These are phyloP conservation scores for Cremastobaeus sp. DNA, from an alignment of 2,888 invertebrate species.

Conservation along the genomic window DNA sequence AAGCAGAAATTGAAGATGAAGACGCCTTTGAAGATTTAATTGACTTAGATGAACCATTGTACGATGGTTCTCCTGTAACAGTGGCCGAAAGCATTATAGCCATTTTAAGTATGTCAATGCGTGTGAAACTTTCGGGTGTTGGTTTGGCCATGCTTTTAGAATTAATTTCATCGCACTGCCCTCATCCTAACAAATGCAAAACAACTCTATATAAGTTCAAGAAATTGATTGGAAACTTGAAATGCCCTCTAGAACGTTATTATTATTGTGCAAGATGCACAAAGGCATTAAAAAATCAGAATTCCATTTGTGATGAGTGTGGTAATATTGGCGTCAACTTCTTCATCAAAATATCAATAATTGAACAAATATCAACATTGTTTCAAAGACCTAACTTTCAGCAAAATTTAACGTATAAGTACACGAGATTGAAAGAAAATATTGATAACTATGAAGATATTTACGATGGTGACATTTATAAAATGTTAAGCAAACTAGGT, in stretches of 20 bases:
- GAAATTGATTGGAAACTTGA: slow-evolving; percentile 5
- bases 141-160: not conserved
- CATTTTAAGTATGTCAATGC: not conserved
- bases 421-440: slow-evolving; percentile 1
- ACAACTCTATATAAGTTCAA: slow-evolving; percentile 15
- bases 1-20: too few species aligned
- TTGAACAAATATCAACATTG: not conserved
- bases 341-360: slow-evolving; percentile 3
- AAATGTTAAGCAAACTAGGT: not conserved
- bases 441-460: slow-evolving; percentile 5
- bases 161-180: slow-evolving; percentile 3
- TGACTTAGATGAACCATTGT: not conserved
- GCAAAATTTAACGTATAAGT: not conserved
- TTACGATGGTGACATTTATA: slow-evolving; percentile 4
- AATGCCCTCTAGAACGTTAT: slow-evolving; percentile 7
- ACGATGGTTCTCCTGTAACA: slow-evolving; percentile 1
- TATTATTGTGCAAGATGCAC: slow-evolving; percentile 9
- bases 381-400: not conserved
- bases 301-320: not conserved
- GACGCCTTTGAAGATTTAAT: too few species aligned
- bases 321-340: not conserved
- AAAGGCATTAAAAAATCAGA: not conserved
- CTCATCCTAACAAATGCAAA: slow-evolving; percentile 6
- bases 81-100: slow-evolving; percentile 10
- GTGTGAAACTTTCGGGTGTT: not conserved